These are phyloP conservation scores for Furnarius figulus DNA, from an alignment of 2,113 vertebrate genomes.

Conservation along the genomic window DNA sequence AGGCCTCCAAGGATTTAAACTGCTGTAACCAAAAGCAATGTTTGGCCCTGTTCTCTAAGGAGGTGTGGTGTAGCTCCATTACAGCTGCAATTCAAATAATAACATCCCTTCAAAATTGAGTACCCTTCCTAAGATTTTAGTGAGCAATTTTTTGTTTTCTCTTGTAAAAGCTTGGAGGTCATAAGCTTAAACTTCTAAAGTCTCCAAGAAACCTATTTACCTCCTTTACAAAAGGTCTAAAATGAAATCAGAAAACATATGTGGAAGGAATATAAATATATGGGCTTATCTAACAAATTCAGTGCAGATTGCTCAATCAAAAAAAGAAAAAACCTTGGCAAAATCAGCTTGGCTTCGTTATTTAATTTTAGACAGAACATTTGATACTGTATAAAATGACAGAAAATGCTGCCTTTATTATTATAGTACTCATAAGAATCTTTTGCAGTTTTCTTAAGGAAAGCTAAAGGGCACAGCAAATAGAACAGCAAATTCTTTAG, in stretches of 20 bases:
- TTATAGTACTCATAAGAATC: not conserved
- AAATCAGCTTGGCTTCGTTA: not conserved
- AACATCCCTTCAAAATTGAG: slow-evolving; percentile 34
- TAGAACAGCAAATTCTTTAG: not conserved
- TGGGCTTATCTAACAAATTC: not conserved
- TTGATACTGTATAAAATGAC: not conserved
- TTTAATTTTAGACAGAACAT: not conserved
- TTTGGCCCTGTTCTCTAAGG: slow-evolving; percentile 48
- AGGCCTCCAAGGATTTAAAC: slow-evolving; percentile 50
- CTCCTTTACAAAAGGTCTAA: not conserved
- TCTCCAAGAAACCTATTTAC: not conserved
- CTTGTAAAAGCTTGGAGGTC: not conserved
- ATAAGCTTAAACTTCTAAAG: not conserved
- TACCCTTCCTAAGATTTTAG: not conserved
- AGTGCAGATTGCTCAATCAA: not conserved
- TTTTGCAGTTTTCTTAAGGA: not conserved
- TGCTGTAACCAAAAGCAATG: slow-evolving; percentile 50
- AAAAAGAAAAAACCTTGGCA: not conserved
- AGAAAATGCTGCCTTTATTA: not conserved
- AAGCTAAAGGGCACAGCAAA: not conserved
- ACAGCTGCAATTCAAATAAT: slow-evolving; percentile 44
- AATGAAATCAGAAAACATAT: not conserved
- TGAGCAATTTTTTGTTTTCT: not conserved
- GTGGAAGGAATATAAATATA: not conserved
- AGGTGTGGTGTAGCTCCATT: slow-evolving; percentile 21